Conservation (phyloP, 2,113 vertebrate genomes). For the Pycnonotus jocosus region DNA sequence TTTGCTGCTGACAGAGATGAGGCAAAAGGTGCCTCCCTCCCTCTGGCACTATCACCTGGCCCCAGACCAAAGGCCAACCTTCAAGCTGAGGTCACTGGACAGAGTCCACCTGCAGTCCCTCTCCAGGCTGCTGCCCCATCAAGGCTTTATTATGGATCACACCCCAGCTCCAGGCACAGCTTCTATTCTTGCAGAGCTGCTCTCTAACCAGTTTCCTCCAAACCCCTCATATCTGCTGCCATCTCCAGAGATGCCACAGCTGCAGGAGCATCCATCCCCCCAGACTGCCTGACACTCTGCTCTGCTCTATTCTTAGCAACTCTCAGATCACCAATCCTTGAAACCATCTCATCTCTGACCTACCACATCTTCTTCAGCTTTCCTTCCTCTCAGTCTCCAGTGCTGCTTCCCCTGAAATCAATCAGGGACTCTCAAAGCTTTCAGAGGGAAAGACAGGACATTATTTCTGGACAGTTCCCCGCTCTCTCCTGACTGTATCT, state of each 20-base stretch:
- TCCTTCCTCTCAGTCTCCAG: not conserved
- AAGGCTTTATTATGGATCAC: accelerated
- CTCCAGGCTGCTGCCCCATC: accelerated
- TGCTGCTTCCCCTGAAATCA: not conserved
- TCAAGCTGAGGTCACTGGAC: accelerated
- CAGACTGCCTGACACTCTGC: not conserved
- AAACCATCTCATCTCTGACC: not conserved
- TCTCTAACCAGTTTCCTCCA: not conserved
- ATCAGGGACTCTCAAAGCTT: not conserved
- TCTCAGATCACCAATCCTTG: not conserved
- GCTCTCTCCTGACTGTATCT: not conserved
- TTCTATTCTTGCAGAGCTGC: not conserved
- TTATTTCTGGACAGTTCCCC: not conserved
- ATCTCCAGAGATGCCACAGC: accelerated
- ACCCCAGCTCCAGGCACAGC: not conserved
- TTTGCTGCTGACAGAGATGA: not conserved
- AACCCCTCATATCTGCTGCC: not conserved
- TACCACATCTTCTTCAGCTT: not conserved
- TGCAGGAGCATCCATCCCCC: not conserved
- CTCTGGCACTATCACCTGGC: accelerated
- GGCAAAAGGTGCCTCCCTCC: not conserved
- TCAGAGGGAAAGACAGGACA: not conserved
- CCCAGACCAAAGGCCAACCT: not conserved
- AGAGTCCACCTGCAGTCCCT: not conserved
- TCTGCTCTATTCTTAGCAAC: not conserved